Conservation (phyloP, 1,140 invertebrate genomes). For the Rhagoletis zephyria region DNA sequence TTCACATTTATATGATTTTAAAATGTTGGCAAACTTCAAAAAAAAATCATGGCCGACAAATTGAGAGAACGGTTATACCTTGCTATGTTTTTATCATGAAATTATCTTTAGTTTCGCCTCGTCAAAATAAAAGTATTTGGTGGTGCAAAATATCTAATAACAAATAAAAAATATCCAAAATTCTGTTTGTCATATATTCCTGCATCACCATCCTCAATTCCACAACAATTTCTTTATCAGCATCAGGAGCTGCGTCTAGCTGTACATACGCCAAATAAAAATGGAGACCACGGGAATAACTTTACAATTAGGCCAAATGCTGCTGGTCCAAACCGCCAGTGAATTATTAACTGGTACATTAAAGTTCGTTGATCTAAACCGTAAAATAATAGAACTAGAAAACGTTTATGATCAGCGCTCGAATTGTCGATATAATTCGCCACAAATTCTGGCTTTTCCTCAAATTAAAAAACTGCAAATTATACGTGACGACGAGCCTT, state of each 20-base stretch:
- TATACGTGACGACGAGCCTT: background rate
- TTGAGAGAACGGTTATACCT: too few species aligned
- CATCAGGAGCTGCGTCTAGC: background rate
- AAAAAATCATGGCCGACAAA: too few species aligned
- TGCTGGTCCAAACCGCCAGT: conserved; percentile 52
- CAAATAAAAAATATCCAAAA: too few species aligned
- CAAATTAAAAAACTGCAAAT: conserved; percentile 56
- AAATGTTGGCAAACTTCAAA: too few species aligned
- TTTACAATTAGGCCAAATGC: conserved; percentile 52
- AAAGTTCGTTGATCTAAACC: conserved; percentile 39
- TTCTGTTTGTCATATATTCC: too few species aligned
- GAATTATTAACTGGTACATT: conserved; percentile 55
- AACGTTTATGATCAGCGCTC: conserved; percentile 55
- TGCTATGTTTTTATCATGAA: too few species aligned
- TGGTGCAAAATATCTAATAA: too few species aligned
- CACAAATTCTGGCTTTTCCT: conserved; percentile 52
- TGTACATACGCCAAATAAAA: background rate
- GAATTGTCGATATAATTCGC: conserved; percentile 45
- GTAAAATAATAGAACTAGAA: conserved; percentile 52
- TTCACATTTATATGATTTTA: too few species aligned
- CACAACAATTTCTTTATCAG: too few species aligned
- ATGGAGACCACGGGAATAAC: conserved; percentile 8
- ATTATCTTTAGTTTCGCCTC: too few species aligned
- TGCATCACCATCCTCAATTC: too few species aligned
- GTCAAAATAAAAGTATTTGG: too few species aligned